Conservation (phyloP, 2,113 vertebrate genomes). For the Burhinus bistriatus region DNA sequence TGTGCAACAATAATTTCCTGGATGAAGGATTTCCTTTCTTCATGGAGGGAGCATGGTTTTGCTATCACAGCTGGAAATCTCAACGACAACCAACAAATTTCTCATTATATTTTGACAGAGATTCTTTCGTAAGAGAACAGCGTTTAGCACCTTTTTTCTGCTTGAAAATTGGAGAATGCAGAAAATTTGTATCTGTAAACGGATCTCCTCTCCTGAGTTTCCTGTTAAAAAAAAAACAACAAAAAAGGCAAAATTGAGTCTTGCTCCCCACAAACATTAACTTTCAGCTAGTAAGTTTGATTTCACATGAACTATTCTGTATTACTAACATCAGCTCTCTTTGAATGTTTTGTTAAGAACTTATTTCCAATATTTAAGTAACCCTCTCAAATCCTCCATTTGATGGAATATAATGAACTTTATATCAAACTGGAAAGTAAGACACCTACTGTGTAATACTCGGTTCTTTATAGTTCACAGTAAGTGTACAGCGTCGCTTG, state of each 20-base stretch:
- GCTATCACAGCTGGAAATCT: not conserved
- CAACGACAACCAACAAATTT: conserved; percentile 75
- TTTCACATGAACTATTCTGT: not conserved
- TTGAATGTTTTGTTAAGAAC: not conserved
- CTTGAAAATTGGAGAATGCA: conserved; percentile 90
- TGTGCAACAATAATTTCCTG: not conserved
- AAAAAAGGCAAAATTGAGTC: not conserved
- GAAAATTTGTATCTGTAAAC: conserved; percentile 88
- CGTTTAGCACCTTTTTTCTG: conserved; percentile 43
- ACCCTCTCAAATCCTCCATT: not conserved
- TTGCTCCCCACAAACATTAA: not conserved
- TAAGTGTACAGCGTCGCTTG: conserved; percentile 78
- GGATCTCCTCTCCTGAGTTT: conserved; percentile 94
- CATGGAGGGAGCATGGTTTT: not conserved
- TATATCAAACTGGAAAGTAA: not conserved
- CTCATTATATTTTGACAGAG: conserved; percentile 77
- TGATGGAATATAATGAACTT: not conserved
- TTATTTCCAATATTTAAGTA: not conserved
- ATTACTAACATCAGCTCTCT: not conserved
- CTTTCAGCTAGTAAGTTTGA: not conserved
- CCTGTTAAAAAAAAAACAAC: conserved; percentile 63
- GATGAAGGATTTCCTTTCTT: not conserved
- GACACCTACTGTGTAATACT: conserved; percentile 73
- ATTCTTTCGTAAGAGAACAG: conserved; percentile 49
- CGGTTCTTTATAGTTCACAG: conserved; percentile 89